These are phyloP conservation scores for Miniopterus natalensis DNA, from an alignment of 2,113 vertebrate genomes.

Conservation along the genomic window DNA sequence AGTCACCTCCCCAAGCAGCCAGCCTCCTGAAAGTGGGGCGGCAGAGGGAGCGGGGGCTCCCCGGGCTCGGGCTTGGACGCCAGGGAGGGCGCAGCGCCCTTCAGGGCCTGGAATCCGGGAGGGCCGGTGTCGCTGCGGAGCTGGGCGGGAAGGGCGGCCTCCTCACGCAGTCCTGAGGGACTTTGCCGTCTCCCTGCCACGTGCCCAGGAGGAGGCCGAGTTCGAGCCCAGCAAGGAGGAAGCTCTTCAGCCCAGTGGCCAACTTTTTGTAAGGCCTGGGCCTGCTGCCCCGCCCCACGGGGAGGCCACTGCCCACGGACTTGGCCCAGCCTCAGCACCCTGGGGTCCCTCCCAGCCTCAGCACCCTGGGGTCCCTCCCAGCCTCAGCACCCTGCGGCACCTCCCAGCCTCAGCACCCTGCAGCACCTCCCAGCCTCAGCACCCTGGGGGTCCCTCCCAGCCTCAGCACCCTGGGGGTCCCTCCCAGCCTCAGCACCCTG, in stretches of 20 bases:
- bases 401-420: too few species aligned
- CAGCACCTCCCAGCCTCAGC: too few species aligned
- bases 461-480: too few species aligned
- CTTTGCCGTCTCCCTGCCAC: rapidly evolving
- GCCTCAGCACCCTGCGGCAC: too few species aligned
- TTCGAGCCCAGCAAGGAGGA: neutral
- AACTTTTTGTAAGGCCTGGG: too few species aligned
- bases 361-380: too few species aligned
- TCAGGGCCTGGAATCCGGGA: neutral
- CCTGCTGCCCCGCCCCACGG: neutral
- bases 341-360: too few species aligned
- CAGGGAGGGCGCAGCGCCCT: neutral
- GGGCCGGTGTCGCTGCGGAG: neutral
- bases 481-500: too few species aligned
- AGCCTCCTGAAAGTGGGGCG: neutral
- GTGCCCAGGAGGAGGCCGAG: neutral
- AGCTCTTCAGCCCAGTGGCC: neutral
- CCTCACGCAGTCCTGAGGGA: too few species aligned
- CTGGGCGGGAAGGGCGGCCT: too few species aligned
- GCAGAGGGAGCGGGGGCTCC: too few species aligned
- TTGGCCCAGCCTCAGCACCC: neutral
- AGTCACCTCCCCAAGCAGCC: neutral
- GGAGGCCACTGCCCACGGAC: rapidly evolving
- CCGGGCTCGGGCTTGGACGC: neutral
- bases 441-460: too few species aligned